Evolutionary conservation across 1,140 invertebrate genomes (phyloP).

Genomic region (Chrysopa pallens): DNA sequence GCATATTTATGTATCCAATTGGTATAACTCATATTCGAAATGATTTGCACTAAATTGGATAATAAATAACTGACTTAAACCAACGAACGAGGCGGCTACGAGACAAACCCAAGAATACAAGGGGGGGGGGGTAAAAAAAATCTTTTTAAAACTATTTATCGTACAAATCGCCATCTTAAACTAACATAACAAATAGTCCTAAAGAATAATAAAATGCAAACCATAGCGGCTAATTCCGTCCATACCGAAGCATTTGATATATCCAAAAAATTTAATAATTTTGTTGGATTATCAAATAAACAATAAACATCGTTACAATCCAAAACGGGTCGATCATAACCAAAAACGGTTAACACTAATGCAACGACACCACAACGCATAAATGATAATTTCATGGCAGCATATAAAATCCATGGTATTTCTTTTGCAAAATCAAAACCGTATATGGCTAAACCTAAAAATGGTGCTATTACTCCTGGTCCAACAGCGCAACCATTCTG

Average conservation of each 20-base stretch:
- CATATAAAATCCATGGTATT: slow-evolving; percentile 33
- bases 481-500: slow-evolving; percentile 46
- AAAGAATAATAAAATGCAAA: slow-evolving; percentile 29
- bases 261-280: slow-evolving; percentile 32
- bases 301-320: slow-evolving; percentile 38
- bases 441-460: slow-evolving; percentile 42
- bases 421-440: slow-evolving; percentile 43
- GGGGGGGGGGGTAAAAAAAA: no score
- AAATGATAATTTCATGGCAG: slow-evolving; percentile 40
- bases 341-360: slow-evolving; percentile 36
- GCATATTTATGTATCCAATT: no score
- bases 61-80: no score
- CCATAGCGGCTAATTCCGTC: slow-evolving; percentile 29
- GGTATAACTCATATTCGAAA: no score
- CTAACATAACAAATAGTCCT: slow-evolving; percentile 31
- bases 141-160: slow-evolving; percentile 21
- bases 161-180: slow-evolving; percentile 29
- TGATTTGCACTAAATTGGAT: no score
- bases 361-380: slow-evolving; percentile 39
- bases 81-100: no score
- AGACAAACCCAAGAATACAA: no score
- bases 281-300: slow-evolving; percentile 36
- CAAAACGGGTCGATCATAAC: slow-evolving; percentile 31
- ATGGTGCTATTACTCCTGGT: slow-evolving; percentile 36
- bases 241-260: slow-evolving; percentile 30